Conservation (phyloP, 1,140 invertebrate genomes). For the Neodiprion fabricii region DNA sequence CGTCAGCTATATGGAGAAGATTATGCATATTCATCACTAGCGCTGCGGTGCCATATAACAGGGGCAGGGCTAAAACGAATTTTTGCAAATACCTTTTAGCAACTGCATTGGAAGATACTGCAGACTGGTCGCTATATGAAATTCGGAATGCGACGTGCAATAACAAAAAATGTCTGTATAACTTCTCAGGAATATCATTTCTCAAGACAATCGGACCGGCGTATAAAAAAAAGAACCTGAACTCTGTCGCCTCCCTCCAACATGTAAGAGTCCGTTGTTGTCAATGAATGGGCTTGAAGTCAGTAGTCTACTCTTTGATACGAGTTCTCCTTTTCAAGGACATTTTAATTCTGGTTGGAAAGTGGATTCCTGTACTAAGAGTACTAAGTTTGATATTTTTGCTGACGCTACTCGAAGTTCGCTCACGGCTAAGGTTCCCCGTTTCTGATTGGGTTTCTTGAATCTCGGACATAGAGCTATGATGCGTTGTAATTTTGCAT, state of each 20-base stretch:
- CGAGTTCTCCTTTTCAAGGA: not conserved
- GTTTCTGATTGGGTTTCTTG: not conserved
- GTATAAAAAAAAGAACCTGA: slow-evolving; percentile 12
- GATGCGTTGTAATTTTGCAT: not conserved
- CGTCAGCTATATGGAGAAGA: no score
- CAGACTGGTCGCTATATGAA: slow-evolving; percentile 10
- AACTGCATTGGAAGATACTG: not conserved
- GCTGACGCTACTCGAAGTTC: slow-evolving; percentile 11
- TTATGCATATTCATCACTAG: slow-evolving; percentile 22
- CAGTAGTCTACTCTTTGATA: slow-evolving; percentile 23
- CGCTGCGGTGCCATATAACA: slow-evolving; percentile 18
- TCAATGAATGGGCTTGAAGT: slow-evolving; percentile 51
- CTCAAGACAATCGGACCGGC: no score
- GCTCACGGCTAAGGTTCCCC: not conserved
- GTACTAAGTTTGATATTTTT: slow-evolving; percentile 13
- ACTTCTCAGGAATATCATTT: no score
- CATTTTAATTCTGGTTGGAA: not conserved
- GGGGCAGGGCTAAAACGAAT: slow-evolving; percentile 13
- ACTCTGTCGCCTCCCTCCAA: slow-evolving; percentile 52
- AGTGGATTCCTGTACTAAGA: slow-evolving; percentile 2
- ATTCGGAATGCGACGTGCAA: slow-evolving; percentile 12
- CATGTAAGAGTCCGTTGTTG: slow-evolving; percentile 45
- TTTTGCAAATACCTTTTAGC: slow-evolving; percentile 10
- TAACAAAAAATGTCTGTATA: no score
- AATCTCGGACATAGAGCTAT: slow-evolving; percentile 9